These are phyloP conservation scores for Emydura subglobosa DNA, from an alignment of 2,113 vertebrate genomes.

Conservation along the genomic window DNA sequence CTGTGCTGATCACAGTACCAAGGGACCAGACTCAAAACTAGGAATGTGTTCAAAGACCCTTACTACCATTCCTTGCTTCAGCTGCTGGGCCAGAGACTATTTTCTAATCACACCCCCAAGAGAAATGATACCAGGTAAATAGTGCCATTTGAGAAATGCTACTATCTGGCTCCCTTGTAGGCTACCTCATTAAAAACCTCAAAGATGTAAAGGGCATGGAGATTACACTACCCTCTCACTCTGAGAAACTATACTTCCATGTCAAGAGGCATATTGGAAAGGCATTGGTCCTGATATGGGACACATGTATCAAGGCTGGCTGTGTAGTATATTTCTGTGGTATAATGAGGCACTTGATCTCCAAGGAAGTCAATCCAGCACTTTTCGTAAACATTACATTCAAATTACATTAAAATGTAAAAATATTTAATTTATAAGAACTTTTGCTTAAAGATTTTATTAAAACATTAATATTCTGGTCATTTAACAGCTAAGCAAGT, in stretches of 20 bases:
- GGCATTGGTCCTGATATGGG: not conserved
- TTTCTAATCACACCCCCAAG: not conserved
- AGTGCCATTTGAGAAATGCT: not conserved
- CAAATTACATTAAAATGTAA: not conserved
- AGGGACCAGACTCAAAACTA: not conserved
- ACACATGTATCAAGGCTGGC: not conserved
- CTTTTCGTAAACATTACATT: not conserved
- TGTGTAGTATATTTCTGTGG: fast-evolving
- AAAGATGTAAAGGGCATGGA: fast-evolving
- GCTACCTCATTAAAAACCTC: fast-evolving
- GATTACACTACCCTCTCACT: not conserved
- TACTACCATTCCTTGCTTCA: fast-evolving
- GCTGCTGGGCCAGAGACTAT: fast-evolving
- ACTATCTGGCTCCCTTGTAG: fast-evolving
- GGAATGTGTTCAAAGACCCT: not conserved
- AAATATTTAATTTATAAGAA: fast-evolving
- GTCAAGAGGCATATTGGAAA: fast-evolving
- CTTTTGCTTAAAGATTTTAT: not conserved
- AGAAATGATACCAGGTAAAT: not conserved
- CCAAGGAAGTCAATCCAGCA: too few relatives aligned
- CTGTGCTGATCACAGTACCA: too few relatives aligned
- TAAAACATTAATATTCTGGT: fast-evolving
- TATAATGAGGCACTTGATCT: fast-evolving
- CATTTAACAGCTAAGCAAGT: not conserved
- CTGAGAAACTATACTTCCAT: fast-evolving